Conservation (phyloP, 1,140 invertebrate genomes). For the Cheumatopsyche charites region DNA sequence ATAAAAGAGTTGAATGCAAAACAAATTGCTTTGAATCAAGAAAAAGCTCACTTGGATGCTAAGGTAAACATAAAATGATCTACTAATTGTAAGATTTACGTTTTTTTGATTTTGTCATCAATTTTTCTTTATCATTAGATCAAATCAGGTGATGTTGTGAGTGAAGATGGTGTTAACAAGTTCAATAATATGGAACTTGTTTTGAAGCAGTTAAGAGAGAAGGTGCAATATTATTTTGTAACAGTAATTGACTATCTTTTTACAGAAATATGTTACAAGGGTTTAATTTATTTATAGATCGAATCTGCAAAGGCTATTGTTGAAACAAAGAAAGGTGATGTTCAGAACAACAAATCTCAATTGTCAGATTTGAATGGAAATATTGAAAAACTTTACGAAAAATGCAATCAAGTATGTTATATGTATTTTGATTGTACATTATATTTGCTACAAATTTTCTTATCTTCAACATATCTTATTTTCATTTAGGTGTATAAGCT, state of each 20-base stretch:
- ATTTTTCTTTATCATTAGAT: slow-evolving; percentile 50
- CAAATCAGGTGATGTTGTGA: slow-evolving; percentile 63
- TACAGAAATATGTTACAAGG: too few relatives aligned
- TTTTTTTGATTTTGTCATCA: slow-evolving; percentile 12
- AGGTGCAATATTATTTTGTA: slow-evolving; percentile 62
- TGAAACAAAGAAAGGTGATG: slow-evolving; percentile 78
- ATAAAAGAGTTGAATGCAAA: slow-evolving; percentile 85
- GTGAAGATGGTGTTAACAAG: slow-evolving; percentile 70
- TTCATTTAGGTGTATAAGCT: slow-evolving; percentile 57
- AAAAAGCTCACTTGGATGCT: slow-evolving; percentile 81
- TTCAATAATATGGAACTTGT: slow-evolving; percentile 83
- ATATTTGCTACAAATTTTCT: too few relatives aligned
- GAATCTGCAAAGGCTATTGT: slow-evolving; percentile 69
- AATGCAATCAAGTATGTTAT: slow-evolving; percentile 55
- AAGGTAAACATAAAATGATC: slow-evolving; percentile 59
- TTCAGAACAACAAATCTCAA: slow-evolving; percentile 82
- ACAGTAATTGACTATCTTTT: not conserved
- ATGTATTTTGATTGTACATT: slow-evolving; percentile 1
- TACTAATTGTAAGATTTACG: not conserved
- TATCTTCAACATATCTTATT: not conserved
- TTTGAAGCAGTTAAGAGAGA: slow-evolving; percentile 84
- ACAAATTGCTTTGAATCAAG: slow-evolving; percentile 79
- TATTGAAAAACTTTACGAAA: slow-evolving; percentile 63
- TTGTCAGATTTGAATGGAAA: slow-evolving; percentile 72
- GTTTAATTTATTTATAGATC: slow-evolving; percentile 54